Conservation (phyloP, 2,888 invertebrate genomes). For the Lypha dubia region DNA sequence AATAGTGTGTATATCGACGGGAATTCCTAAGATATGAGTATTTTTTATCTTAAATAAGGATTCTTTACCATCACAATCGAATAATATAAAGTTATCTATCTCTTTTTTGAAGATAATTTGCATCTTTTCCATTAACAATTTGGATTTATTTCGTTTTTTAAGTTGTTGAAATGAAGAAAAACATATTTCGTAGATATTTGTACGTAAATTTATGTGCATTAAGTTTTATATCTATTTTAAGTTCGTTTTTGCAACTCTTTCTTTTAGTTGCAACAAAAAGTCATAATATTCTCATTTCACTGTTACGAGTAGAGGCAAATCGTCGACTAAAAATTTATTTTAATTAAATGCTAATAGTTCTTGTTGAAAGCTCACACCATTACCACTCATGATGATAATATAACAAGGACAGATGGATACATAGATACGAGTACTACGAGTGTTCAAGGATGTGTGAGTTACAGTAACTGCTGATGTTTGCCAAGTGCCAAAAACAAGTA, state of each 20-base stretch:
- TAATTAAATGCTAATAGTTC: constrained; percentile 73
- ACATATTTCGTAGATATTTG: background rate
- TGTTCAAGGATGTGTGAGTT: constrained; percentile 34
- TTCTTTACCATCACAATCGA: too few relatives aligned
- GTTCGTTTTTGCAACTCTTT: constrained; percentile 20
- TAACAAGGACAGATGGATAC: constrained; percentile 54
- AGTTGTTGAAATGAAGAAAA: background rate
- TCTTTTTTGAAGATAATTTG: background rate
- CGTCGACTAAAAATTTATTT: constrained; percentile 56
- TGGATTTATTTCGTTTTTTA: background rate
- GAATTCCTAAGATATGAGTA: too few relatives aligned
- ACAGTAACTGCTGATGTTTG: constrained; percentile 69
- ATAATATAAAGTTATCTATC: background rate
- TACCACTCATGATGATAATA: constrained; percentile 67
- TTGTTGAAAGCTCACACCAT: constrained; percentile 72
- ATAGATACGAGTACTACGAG: constrained; percentile 18
- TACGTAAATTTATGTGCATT: constrained; percentile 14
- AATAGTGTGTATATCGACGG: too few relatives aligned
- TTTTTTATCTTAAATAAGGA: too few relatives aligned
- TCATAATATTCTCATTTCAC: constrained; percentile 31
- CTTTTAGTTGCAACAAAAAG: background rate
- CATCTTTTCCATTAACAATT: constrained; percentile 13
- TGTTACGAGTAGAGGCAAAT: constrained; percentile 23
- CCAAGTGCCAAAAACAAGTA: constrained; percentile 68
- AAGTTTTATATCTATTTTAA: constrained; percentile 31